Evolutionary conservation across 1,140 invertebrate species (phyloP).

Genomic region (Drosophila persimilis): DNA sequence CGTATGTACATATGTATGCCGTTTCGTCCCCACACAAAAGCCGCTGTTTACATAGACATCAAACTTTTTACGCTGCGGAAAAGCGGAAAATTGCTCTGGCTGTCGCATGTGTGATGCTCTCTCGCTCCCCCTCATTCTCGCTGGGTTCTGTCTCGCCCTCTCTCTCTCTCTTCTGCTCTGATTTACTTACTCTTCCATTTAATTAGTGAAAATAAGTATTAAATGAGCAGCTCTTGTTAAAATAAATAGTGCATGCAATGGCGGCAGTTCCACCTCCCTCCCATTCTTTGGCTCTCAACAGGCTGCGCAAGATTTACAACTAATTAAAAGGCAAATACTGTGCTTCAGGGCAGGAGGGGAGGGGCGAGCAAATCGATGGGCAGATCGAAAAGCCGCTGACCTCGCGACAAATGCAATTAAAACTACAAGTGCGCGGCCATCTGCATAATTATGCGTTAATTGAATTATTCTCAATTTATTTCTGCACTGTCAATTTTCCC

Average conservation of each 20-base stretch:
- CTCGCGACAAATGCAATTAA: conserved; percentile 70
- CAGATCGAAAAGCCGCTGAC: conserved; percentile 57
- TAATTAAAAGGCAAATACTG: conserved; percentile 68
- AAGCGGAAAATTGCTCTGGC: conserved; percentile 68
- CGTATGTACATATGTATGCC: not conserved
- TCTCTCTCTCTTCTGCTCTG: conserved; percentile 18
- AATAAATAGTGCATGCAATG: conserved; percentile 81
- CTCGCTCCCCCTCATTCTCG: conserved; percentile 6
- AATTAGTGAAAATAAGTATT: conserved; percentile 81
- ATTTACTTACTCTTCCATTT: conserved; percentile 62
- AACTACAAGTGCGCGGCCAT: conserved; percentile 72
- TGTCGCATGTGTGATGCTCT: conserved; percentile 24
- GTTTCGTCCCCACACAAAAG: conserved; percentile 40
- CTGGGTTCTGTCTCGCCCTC: not conserved
- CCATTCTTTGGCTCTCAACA: conserved; percentile 45
- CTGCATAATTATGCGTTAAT: conserved; percentile 81
- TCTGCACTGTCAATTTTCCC: conserved; percentile 22
- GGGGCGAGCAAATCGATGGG: conserved; percentile 52
- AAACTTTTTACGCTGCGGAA: conserved; percentile 72
- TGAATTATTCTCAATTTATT: conserved; percentile 77
- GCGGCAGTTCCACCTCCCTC: conserved; percentile 19
- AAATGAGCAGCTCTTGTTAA: conserved; percentile 81
- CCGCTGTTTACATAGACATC: conserved; percentile 80
- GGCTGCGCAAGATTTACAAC: conserved; percentile 66
- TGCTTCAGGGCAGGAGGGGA: not conserved